Percentiles rank a stretch among this genome's conserved stretches.
phyloP scores from a whole-genome alignment of 2,113 vertebrate species.

The Anarrhichthys ocellatus region DNA sequence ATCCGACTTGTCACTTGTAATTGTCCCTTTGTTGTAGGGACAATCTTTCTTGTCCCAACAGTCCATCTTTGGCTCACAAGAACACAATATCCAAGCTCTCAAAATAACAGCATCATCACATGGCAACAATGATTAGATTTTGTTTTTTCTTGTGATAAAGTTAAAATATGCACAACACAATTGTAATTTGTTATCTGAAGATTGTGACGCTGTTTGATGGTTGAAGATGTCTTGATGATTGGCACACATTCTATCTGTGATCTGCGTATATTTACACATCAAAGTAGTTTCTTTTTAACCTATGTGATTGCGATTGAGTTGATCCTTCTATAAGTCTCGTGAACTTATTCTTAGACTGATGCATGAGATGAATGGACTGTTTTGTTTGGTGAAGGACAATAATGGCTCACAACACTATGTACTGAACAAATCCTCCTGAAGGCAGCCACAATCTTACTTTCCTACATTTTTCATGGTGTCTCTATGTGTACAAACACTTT shows the following conservation, averaged over 20 bases:
- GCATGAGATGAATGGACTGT: neutral
- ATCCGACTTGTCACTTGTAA: neutral
- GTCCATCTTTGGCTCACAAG: neutral
- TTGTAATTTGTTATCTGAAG: neutral
- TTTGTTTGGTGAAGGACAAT: neutral
- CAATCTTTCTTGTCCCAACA: neutral
- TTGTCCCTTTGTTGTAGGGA: neutral
- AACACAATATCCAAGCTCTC: neutral
- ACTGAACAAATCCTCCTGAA: neutral
- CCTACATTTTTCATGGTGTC: neutral
- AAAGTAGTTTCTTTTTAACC: neutral
- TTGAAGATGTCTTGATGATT: neutral
- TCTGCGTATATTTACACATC: neutral
- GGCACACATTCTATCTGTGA: neutral
- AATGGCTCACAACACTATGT: neutral
- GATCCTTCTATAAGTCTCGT: neutral
- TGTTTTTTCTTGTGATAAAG: neutral
- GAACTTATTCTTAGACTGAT: neutral
- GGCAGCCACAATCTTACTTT: neutral
- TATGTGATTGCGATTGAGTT: neutral
- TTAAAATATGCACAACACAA: neutral
- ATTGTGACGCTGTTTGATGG: neutral
- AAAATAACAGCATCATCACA: neutral
- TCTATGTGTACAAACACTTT: neutral
- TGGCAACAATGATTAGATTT: neutral